Evolutionary conservation across 2,888 invertebrate genomes (phyloP).

Genomic region (Chirona hameri): DNA sequence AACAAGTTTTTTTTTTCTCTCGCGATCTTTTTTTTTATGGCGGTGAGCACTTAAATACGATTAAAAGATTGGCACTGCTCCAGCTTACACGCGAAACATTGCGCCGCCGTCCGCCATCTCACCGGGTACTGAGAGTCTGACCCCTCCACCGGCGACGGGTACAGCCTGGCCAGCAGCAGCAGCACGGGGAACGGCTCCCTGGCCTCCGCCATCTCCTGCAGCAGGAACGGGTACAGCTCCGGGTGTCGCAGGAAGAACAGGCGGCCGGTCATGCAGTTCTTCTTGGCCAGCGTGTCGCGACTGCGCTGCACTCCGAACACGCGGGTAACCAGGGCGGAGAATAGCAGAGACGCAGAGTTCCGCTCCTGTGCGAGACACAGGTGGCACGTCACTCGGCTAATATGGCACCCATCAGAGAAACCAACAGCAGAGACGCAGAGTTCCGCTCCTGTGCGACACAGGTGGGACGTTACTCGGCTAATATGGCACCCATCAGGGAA

Average conservation of each 20-base stretch:
- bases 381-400: too few relatives aligned
- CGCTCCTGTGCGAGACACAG: conserved; percentile 44
- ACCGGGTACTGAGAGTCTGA: conserved; percentile 65
- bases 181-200: conserved; percentile 71
- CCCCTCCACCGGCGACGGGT: conserved; percentile 69
- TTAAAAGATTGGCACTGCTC: too few relatives aligned
- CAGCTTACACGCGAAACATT: too few relatives aligned
- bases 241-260: conserved; percentile 74
- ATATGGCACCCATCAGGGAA: not conserved
- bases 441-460: not conserved
- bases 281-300: conserved; percentile 52
- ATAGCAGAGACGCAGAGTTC: conserved; percentile 80
- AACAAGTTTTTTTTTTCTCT: too few relatives aligned
- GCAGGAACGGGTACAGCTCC: conserved; percentile 57
- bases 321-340: conserved; percentile 74
- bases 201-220: conserved; percentile 44
- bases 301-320: conserved; percentile 73
- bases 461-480: too few relatives aligned
- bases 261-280: conserved; percentile 52
- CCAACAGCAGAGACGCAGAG: not conserved
- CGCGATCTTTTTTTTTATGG: too few relatives aligned
- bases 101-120: too few relatives aligned
- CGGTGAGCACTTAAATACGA: too few relatives aligned
- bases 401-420: not conserved
- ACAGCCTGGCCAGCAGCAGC: conserved; percentile 70